Conservation (phyloP, 2,888 invertebrate genomes). For the Oligia strigilis region DNA sequence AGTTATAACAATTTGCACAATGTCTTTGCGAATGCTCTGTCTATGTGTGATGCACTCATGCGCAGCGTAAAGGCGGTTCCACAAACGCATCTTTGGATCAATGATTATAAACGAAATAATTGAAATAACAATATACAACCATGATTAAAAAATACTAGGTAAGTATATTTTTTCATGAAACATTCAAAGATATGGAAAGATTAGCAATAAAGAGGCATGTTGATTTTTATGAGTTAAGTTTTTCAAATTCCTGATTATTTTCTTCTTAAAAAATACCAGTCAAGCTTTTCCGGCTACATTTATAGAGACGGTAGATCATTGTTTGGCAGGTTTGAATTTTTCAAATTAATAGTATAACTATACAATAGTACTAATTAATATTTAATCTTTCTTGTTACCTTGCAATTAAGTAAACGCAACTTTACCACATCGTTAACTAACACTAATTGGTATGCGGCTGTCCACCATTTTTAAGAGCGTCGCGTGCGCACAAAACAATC, state of each 20-base stretch:
- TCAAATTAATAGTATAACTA: neutral
- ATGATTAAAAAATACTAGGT: neutral
- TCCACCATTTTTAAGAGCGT: slow-evolving; percentile 40
- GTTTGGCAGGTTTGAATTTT: neutral
- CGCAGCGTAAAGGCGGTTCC: slow-evolving; percentile 23
- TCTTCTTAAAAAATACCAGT: neutral
- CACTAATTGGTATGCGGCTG: slow-evolving; percentile 27
- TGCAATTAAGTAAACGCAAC: slow-evolving; percentile 14
- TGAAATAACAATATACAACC: neutral
- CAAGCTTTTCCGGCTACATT: neutral
- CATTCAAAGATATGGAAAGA: neutral
- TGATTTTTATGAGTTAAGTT: neutral
- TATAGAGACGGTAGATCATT: neutral
- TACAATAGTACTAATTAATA: neutral
- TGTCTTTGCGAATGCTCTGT: slow-evolving; percentile 34
- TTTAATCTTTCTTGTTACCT: neutral
- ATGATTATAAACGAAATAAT: neutral
- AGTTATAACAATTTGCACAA: slow-evolving; percentile 29
- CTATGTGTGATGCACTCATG: slow-evolving; percentile 29
- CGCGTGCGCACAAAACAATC: slow-evolving; percentile 46
- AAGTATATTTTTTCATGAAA: neutral
- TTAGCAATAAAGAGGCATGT: neutral
- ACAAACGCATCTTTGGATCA: neutral
- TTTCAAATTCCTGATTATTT: neutral
- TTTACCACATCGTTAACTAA: slow-evolving; percentile 21